Conservation (phyloP, 2,113 vertebrate genomes). For the Caloenas nicobarica region DNA sequence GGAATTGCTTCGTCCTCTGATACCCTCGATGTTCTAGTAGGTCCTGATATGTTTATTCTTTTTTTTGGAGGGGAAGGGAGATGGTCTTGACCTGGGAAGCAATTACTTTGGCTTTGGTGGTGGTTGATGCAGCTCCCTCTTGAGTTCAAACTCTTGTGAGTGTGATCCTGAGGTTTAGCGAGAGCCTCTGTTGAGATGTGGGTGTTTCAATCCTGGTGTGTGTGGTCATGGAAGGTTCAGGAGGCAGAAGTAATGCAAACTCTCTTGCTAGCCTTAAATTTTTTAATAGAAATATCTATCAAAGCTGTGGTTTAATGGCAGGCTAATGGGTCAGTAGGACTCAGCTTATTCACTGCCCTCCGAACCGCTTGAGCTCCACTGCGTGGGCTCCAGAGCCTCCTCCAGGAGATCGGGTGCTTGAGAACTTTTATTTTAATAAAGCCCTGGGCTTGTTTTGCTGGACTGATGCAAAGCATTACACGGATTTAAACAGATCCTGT, state of each 20-base stretch:
- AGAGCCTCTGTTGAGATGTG: fast-evolving
- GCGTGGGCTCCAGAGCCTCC: background rate
- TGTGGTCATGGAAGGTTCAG: fast-evolving
- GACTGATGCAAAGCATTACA: background rate
- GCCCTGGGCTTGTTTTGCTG: background rate
- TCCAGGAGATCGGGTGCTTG: background rate
- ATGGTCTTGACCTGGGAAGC: background rate
- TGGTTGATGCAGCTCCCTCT: background rate
- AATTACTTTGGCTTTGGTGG: background rate
- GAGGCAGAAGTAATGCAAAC: background rate
- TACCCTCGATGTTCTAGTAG: too few species aligned
- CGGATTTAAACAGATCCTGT: background rate
- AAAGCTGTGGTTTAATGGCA: background rate
- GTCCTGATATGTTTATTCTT: too few species aligned
- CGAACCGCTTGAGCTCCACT: fast-evolving
- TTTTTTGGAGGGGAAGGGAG: too few species aligned
- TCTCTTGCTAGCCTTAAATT: background rate
- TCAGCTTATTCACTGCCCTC: background rate
- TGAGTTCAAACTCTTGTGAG: too few species aligned
- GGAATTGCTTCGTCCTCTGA: too few species aligned
- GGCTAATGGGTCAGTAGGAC: background rate
- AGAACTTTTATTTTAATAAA: slow-evolving; percentile 32
- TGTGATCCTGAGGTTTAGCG: fast-evolving
- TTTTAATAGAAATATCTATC: background rate
- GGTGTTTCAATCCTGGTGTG: fast-evolving